Base-by-base conservation (phyloP, 1,140 invertebrate genomes). In the Halyomorpha halys region DNA sequence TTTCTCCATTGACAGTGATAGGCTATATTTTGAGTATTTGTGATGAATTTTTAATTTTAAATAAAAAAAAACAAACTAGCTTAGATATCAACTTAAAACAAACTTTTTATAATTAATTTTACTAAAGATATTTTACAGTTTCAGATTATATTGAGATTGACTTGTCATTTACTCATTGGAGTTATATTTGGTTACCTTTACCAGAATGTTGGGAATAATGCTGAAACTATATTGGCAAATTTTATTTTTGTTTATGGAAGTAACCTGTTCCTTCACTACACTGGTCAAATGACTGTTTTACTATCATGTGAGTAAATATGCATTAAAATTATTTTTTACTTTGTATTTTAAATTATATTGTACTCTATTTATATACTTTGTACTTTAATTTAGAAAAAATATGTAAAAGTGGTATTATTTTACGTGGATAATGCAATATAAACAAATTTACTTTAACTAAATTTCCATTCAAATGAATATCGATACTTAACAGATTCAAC, bases 251-350 rank as follows among this genome's bases (percentile, higher is more conserved):
- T 97, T 1, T 97, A 96, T 73, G 94, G 94, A 67, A 87, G 89
- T 16, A 83, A 94, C 71, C 75, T 97, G 53, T 85, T 97, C 63
- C 80, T 95, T 18, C 90, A 96, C 66, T 96, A 96, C 71, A 94
- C 92, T 13, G 91, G 92, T 59, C 89, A 95, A 76, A 96, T 96
- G 92, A 90, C 92, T 4, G 94, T 94, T n/a, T 90, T 92, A 51
- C 77, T 96, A 66, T 90, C 90, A 62, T 96, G 92, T 94, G 81
- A 91, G 89, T 87, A 73, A n/a, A 8, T 53, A 53, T 25, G 23
- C 16, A 49, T 18, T 49, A 21, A n/a, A 49, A 49, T 18, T 49
- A 49, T 49, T 4, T 18, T 3, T 18, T 49, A 3, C 16, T 49
- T n/a, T 49, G 19, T 49, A 4, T 3, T 49, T n/a, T 3, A 21